phyloP scores from a whole-genome alignment of 2,888 invertebrate genomes.

The Cataglyphis altisquamis region DNA sequence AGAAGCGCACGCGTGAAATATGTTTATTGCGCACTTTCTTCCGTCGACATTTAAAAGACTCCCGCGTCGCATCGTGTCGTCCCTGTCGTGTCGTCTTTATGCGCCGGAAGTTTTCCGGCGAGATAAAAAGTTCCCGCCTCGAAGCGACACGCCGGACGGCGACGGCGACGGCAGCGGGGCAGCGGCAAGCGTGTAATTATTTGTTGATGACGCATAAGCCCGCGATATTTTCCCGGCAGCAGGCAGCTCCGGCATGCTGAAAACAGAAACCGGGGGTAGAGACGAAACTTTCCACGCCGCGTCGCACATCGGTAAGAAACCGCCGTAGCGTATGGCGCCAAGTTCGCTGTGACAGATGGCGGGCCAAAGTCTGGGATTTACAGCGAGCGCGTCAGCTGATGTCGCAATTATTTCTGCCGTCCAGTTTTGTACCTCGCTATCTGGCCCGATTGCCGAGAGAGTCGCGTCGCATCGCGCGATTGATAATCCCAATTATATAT shows the following conservation, averaged over 20 bases:
- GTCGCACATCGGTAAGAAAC: constrained; percentile 74
- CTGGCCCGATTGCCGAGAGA: constrained; percentile 40
- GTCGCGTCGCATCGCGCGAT: constrained; percentile 30
- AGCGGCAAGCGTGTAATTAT: constrained; percentile 66
- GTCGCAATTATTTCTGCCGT: constrained; percentile 77
- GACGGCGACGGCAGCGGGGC: background rate
- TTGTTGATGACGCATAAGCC: constrained; percentile 70
- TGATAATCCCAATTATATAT: constrained; percentile 50
- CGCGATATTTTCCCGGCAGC: constrained; percentile 65
- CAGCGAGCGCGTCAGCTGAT: constrained; percentile 78
- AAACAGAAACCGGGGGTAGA: constrained; percentile 47
- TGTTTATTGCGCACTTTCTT: constrained; percentile 66
- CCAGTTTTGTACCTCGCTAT: constrained; percentile 67
- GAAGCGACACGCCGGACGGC: constrained; percentile 37
- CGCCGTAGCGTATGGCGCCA: constrained; percentile 78
- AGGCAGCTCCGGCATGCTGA: constrained; percentile 57
- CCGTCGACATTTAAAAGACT: constrained; percentile 60
- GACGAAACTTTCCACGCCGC: constrained; percentile 67
- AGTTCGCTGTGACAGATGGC: constrained; percentile 77
- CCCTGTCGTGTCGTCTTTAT: constrained; percentile 62
- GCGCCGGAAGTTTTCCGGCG: constrained; percentile 58
- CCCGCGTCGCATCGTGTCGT: constrained; percentile 43
- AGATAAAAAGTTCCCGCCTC: constrained; percentile 66
- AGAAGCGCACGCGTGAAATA: constrained; percentile 63
- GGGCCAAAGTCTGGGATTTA: constrained; percentile 76